Conservation (phyloP, 2,888 invertebrate species). For the Habrosyne pyritoides region DNA sequence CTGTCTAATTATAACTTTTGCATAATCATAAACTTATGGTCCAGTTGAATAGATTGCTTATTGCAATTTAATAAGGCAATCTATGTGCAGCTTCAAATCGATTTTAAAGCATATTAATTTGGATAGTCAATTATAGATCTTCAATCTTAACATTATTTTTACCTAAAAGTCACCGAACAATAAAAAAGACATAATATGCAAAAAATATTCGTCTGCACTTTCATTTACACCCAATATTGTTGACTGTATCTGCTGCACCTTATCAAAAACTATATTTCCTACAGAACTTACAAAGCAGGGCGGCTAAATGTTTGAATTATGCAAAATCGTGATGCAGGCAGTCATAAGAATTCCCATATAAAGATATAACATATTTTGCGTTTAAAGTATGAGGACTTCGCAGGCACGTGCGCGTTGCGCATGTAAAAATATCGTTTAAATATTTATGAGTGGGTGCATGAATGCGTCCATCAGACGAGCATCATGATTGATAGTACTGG, state of each 20-base stretch:
- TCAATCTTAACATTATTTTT: too few species aligned
- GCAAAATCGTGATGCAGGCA: slow-evolving; percentile 46
- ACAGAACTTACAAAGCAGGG: slow-evolving; percentile 15
- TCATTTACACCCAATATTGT: background rate
- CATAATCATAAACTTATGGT: too few species aligned
- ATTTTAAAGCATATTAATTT: too few species aligned
- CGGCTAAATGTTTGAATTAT: slow-evolving; percentile 46
- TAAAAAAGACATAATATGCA: background rate
- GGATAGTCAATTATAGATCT: too few species aligned
- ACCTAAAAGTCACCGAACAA: background rate
- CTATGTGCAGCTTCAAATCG: too few species aligned
- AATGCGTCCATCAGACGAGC: slow-evolving; percentile 37
- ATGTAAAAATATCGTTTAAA: slow-evolving; percentile 37
- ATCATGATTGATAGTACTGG: slow-evolving; percentile 37
- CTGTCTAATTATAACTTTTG: too few species aligned
- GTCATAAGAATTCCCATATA: slow-evolving; percentile 44
- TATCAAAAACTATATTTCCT: background rate
- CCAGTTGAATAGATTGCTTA: too few species aligned
- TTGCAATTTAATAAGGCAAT: too few species aligned
- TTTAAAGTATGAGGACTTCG: slow-evolving; percentile 14
- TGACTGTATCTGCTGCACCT: background rate
- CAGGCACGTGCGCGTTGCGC: slow-evolving; percentile 32
- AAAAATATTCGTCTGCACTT: background rate
- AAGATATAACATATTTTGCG: slow-evolving; percentile 36
- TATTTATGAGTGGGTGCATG: slow-evolving; percentile 42